These are phyloP conservation scores for Periphyllus acericola DNA, from an alignment of 2,888 invertebrate genomes.

Conservation along the genomic window DNA sequence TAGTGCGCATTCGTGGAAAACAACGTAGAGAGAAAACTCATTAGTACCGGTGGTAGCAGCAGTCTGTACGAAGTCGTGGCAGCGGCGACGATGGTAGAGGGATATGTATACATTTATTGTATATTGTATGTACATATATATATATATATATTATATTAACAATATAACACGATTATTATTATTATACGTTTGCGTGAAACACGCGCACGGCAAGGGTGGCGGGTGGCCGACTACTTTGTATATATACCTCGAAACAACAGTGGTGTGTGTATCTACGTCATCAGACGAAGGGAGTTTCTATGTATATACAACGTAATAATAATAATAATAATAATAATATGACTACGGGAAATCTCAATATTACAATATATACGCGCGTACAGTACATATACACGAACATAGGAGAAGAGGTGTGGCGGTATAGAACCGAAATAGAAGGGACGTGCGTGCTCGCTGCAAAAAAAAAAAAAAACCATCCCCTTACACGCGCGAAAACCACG, in stretches of 20 bases:
- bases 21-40: constrained; percentile 32
- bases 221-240: constrained; percentile 8
- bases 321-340: constrained; percentile 35
- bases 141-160: constrained; percentile 3
- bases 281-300: constrained; percentile 36
- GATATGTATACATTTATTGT: neutral
- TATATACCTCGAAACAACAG: neutral
- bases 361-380: neutral
- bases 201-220: neutral
- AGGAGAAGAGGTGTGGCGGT: constrained; percentile 4
- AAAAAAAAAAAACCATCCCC: constrained; percentile 13
- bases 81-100: neutral
- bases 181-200: constrained; percentile 52
- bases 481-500: constrained; percentile 40
- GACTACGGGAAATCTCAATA: constrained; percentile 34
- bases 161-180: constrained; percentile 44
- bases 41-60: constrained; percentile 33
- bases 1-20: constrained; percentile 13
- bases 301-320: neutral
- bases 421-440: constrained; percentile 17
- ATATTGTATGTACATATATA: neutral
- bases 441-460: constrained; percentile 35
- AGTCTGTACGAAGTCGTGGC: neutral
- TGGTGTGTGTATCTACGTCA: neutral
- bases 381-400: neutral